phyloP scores from a whole-genome alignment of 2,113 vertebrate genomes.

The Semnornis frantzii region DNA sequence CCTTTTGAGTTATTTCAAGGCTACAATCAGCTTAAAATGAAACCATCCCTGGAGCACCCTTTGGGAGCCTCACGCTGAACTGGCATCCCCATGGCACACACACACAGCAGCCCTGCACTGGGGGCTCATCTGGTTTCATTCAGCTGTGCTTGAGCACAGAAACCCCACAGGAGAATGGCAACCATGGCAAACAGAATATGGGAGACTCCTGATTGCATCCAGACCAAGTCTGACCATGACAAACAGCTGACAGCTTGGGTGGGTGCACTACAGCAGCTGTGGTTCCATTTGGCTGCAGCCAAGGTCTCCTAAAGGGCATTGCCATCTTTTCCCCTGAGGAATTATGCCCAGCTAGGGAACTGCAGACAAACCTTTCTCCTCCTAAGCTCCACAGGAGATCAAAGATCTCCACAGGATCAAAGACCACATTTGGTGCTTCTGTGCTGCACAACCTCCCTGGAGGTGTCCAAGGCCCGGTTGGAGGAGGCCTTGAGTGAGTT shows the following conservation, averaged over 20 bases:
- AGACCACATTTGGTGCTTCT: no score
- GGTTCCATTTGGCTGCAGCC: background rate
- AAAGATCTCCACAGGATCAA: no score
- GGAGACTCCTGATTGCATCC: background rate
- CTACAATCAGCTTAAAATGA: conserved; percentile 56
- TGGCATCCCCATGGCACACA: conserved; percentile 21
- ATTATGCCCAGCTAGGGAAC: background rate
- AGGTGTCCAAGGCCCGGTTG: no score
- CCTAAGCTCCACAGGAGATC: no score
- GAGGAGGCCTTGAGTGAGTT: no score
- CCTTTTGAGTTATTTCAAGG: conserved; percentile 44
- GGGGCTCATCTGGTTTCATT: conserved; percentile 47
- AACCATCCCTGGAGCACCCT: conserved; percentile 17
- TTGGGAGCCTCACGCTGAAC: conserved; percentile 12
- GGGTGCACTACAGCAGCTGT: background rate
- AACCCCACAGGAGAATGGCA: background rate
- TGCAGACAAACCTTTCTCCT: background rate
- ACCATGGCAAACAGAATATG: background rate
- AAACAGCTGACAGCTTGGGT: background rate
- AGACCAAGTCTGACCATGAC: no score
- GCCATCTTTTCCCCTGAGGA: background rate
- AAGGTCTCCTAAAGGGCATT: background rate
- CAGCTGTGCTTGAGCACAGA: background rate
- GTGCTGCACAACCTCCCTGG: no score
- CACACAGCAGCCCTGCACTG: background rate